Evolutionary conservation across 1,140 invertebrate species (phyloP), one percentile per base, ranked within the genome.

Genomic region (Portunus trituberculatus): DNA sequence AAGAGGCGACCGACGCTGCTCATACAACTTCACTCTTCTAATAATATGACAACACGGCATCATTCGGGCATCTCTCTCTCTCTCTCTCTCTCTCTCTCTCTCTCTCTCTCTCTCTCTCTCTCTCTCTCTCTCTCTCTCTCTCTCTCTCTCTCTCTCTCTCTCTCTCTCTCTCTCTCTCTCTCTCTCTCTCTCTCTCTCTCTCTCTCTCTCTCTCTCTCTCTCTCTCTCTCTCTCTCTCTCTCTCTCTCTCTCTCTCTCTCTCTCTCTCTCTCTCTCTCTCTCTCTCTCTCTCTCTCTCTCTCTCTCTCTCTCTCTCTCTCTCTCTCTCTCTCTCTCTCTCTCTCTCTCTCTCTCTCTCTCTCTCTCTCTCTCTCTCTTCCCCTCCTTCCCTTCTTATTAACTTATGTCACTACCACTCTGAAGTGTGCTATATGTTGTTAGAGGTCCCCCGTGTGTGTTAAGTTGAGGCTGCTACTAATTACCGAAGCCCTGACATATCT

Each of bases 31-130:
- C 67, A 76, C 67, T 76, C 16, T n/a, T 25, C 67, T 76, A 76
- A 76, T 76, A 76, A 76, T 76, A 76, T 76, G 67, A 76, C 67
- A 76, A 76, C 67, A 76, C 67, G 67, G 20, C 67, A 76, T 76
- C 67, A 76, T n/a, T 76, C 67, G n/a, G 67, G 67, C 67, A 76
- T 76, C 67, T 76, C 67, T 76, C 67, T 76, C 67, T 76, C 67
- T 76, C 67, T 76, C 67, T n/a, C 7, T 39, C 87, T 48, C n/a
- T n/a, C 67, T 76, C 29, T n/a, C 46, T 39, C 3, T 8, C 87
- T 89, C 7, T 89, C 87, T 48, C 46, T 48, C 32, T n/a, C 29
- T 89, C 32, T 16, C 87, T 48, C 46, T 12, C 29, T 39, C 87
- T 59, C 52, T 59, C 52, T 59, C 31, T 39, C 14, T 39, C 87